Conservation (phyloP, 1,140 invertebrate species). For the Arion vulgaris region DNA sequence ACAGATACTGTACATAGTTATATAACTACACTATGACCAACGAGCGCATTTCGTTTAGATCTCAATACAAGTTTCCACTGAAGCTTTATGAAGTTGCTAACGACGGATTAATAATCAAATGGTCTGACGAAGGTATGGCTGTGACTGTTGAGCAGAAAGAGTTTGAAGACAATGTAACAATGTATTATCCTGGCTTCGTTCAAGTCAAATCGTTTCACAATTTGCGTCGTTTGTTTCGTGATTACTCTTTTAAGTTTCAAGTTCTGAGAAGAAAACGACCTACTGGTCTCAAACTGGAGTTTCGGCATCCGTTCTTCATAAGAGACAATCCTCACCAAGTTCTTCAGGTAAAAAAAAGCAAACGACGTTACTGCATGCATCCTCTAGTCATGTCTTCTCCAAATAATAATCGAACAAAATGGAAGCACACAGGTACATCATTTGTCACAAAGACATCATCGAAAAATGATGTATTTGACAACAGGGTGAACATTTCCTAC, state of each 20-base stretch:
- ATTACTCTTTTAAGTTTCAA: constrained; percentile 59
- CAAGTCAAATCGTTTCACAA: constrained; percentile 59
- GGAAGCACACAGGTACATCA: not conserved
- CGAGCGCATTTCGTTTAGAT: constrained; percentile 29
- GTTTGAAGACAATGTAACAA: constrained; percentile 55
- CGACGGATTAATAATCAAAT: constrained; percentile 55
- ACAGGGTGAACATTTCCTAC: too few species aligned
- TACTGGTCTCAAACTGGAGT: constrained; percentile 44
- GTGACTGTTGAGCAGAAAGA: constrained; percentile 51
- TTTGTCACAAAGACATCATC: not conserved
- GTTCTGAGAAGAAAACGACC: constrained; percentile 40
- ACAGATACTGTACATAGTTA: too few species aligned
- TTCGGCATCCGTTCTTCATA: constrained; percentile 54
- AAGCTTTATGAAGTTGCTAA: constrained; percentile 61
- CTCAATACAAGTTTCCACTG: constrained; percentile 54
- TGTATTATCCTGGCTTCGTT: constrained; percentile 60
- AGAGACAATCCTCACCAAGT: constrained; percentile 41
- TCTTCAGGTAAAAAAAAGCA: constrained; percentile 46
- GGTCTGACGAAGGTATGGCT: constrained; percentile 49
- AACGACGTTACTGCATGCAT: constrained; percentile 38
- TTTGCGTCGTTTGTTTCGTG: constrained; percentile 56
- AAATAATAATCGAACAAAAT: not conserved
- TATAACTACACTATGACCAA: too few species aligned
- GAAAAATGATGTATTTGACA: not conserved
- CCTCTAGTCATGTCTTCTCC: constrained; percentile 17